Conservation (phyloP, 2,113 vertebrate species). For the Ageneiosus marmoratus region DNA sequence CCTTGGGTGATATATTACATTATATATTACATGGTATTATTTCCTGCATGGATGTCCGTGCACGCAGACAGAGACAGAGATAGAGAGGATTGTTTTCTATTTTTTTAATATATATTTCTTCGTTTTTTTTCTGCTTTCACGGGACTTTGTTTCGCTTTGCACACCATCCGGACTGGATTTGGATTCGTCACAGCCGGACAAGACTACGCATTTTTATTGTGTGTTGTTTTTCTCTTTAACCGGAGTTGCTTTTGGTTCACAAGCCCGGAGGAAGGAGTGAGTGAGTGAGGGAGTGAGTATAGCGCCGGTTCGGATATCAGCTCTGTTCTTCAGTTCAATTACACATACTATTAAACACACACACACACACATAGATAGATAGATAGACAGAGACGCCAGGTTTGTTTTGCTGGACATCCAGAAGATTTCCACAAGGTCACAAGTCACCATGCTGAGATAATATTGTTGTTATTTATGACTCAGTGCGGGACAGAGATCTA, state of each 20-base stretch:
- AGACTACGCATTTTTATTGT: background rate
- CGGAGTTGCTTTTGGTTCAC: background rate
- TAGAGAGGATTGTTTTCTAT: background rate
- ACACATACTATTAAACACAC: background rate
- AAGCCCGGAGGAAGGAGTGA: background rate
- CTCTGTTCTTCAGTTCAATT: background rate
- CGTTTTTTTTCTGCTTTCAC: background rate
- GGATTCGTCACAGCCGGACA: too few relatives aligned
- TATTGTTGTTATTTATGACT: slow-evolving; percentile 10
- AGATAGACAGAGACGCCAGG: background rate
- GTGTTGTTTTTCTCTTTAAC: too few relatives aligned
- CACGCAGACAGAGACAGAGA: background rate
- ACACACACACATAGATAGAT: background rate
- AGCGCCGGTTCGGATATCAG: background rate
- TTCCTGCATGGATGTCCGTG: background rate
- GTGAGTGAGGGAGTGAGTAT: background rate
- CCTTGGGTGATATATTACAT: background rate
- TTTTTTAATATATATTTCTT: background rate
- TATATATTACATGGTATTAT: background rate
- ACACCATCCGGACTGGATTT: background rate
- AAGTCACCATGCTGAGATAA: background rate
- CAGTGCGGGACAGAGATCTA: background rate
- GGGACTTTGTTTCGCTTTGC: background rate
- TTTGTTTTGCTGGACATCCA: too few relatives aligned
- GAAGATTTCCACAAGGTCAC: background rate